Conservation (phyloP, 2,888 invertebrate genomes). For the Notocelia uddmanniana region DNA sequence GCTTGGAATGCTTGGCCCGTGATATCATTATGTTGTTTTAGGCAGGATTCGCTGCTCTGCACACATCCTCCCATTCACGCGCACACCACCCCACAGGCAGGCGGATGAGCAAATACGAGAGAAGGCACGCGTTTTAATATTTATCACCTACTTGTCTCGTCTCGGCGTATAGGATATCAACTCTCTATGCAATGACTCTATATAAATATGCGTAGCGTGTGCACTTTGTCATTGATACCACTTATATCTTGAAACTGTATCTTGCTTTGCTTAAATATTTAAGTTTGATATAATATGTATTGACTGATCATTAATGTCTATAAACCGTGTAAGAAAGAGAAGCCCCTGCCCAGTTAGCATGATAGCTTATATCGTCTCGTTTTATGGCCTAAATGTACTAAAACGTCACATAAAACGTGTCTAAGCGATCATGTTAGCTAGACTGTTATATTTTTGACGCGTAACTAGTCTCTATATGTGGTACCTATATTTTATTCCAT, state of each 20-base stretch:
- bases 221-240: not conserved
- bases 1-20: conserved; percentile 51
- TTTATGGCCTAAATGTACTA: no score
- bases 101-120: conserved; percentile 35
- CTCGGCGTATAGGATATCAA: conserved; percentile 1
- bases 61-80: conserved; percentile 55
- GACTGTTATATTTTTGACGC: no score
- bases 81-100: conserved; percentile 50
- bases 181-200: not conserved
- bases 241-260: not conserved
- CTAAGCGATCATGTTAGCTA: no score
- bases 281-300: not conserved
- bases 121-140: conserved; percentile 14
- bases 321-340: no score
- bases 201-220: not conserved
- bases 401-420: no score
- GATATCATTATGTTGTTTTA: conserved; percentile 50
- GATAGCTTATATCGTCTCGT: no score
- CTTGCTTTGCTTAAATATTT: not conserved
- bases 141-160: not conserved
- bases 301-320: no score
- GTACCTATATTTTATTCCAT: no score
- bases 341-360: no score
- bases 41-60: conserved; percentile 46
- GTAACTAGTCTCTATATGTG: no score